A percentile compares a stretch with the other conserved stretches of the same genome.
Conservation (phyloP, 1,140 invertebrate species). For the Apis cerana region DNA sequence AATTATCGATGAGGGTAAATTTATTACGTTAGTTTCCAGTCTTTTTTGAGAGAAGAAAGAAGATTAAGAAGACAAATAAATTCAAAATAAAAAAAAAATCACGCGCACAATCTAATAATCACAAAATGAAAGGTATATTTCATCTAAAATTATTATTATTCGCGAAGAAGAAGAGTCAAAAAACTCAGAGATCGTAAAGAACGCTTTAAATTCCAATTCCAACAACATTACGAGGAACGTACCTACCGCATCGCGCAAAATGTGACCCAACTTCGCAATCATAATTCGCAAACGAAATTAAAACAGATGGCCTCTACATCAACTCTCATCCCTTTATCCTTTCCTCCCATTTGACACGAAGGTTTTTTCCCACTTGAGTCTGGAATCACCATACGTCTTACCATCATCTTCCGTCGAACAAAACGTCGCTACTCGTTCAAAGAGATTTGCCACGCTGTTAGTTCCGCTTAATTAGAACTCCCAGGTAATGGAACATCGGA, state of each 20-base stretch:
- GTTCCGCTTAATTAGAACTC: slow-evolving; percentile 39
- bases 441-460: slow-evolving; percentile 4
- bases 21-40: too few species aligned
- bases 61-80: too few species aligned
- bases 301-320: not conserved
- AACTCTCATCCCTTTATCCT: not conserved
- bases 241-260: not conserved
- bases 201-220: not conserved
- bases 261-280: not conserved
- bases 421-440: slow-evolving; percentile 2
- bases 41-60: too few species aligned
- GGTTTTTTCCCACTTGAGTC: too few species aligned
- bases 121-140: too few species aligned
- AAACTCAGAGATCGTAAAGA: not conserved
- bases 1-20: too few species aligned
- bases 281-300: not conserved
- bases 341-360: not conserved
- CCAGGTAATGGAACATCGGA: slow-evolving; percentile 13
- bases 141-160: not conserved
- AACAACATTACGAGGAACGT: not conserved
- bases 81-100: too few species aligned
- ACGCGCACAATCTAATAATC: too few species aligned
- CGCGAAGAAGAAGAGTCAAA: not conserved
- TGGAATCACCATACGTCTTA: not conserved
- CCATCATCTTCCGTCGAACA: not conserved